phyloP scores from a whole-genome alignment of 2,113 vertebrate species.

The Atrichornis clamosus region DNA sequence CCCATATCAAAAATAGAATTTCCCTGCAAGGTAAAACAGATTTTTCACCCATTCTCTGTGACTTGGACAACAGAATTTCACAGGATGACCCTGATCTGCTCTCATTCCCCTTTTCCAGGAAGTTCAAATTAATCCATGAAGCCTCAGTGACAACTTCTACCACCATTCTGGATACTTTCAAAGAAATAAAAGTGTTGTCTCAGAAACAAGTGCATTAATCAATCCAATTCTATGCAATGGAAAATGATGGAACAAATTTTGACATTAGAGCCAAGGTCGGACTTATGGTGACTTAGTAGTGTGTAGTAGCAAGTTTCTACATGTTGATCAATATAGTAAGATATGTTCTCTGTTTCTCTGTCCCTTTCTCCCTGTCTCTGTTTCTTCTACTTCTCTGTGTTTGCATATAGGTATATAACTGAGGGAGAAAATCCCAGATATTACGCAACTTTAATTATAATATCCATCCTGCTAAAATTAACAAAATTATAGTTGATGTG shows the following conservation, averaged over 20 bases:
- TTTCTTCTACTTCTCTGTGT: neutral
- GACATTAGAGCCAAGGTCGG: neutral
- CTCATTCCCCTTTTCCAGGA: slow-evolving; percentile 2
- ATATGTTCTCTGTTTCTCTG: neutral
- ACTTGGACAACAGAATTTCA: neutral
- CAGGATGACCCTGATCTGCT: neutral
- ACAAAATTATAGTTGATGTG: neutral
- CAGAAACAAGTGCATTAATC: neutral
- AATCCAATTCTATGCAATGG: neutral
- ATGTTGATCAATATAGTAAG: neutral
- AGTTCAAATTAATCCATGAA: slow-evolving; percentile 3
- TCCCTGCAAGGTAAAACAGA: neutral
- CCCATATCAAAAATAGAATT: neutral
- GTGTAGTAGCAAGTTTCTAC: neutral
- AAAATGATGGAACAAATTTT: neutral
- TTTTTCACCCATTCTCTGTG: neutral
- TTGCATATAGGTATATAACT: neutral
- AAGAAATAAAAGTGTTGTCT: slow-evolving; percentile 3
- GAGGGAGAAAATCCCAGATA: neutral
- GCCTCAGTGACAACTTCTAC: neutral
- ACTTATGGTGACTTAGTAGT: neutral
- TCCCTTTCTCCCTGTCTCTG: neutral
- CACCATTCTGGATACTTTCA: neutral
- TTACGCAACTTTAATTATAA: neutral
- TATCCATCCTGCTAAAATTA: neutral